Base-by-base conservation (phyloP, 2,888 invertebrate genomes). In the Eledona agricola region DNA sequence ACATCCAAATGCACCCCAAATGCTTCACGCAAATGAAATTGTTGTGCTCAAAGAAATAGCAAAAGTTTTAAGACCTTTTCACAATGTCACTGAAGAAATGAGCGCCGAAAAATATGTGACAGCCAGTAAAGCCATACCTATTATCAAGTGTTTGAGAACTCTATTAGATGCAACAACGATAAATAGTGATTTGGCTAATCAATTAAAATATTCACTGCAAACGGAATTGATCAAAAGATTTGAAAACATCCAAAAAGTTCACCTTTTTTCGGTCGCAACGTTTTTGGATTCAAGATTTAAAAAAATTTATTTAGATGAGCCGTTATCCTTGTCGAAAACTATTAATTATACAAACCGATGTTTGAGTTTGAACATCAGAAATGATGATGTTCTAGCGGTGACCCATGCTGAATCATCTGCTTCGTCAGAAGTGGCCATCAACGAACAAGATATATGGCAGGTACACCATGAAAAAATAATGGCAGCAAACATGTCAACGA, bases 61-160 rank as follows among this genome's bases (percentile, higher is more conserved):
- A 19, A 19, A 19, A 53, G 40, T 68, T 13, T 60, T 57, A 52
- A 54, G 56, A 57, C 67, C 66, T 1, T 60, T 70, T 51, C 59
- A 64, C 58, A 57, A 60, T 38, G 69, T 66, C 15, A 67, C 59
- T 6, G 58, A 62, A 45, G 67, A 70, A 58, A 64, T 69, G 54
- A 62, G 63, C 23, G 57, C 46, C 42, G 66, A 69, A 60, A 67
- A 66, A 55, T 64, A 67, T 59, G 59, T 66, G 1, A 65, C 52
- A 1, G 20, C 26, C 25, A 66, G 67, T 34, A 68, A 67, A 61
- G 64, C 62, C 26, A 69, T 70, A 52, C 66, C 69, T 3, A 57
- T 68, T 17, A 58, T 67, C 20, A 60, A 57, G 47, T 62, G 65
- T 50, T 34, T 66, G 31, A 57, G 54, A 60, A 47, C 59, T 28